Conservation (phyloP, 2,113 vertebrate genomes). For the Marmota monax region DNA sequence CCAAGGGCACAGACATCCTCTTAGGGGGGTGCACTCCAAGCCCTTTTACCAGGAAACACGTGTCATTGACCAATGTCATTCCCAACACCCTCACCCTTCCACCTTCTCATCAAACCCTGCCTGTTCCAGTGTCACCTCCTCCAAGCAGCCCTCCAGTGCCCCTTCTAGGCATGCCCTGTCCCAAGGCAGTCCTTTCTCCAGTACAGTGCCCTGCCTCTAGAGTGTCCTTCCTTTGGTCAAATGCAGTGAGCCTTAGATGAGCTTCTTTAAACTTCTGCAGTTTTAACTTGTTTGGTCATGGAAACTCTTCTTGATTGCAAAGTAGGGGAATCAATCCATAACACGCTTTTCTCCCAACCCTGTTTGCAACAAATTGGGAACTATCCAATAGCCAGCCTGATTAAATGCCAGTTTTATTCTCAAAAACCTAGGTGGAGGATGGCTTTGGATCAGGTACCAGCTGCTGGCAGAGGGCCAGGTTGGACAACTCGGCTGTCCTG, state of each 20-base stretch:
- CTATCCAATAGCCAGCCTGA: background rate
- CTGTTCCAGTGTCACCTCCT: accelerated
- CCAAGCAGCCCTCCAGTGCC: background rate
- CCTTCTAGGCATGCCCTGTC: background rate
- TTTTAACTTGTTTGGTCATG: background rate
- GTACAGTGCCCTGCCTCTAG: background rate
- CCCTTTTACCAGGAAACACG: accelerated
- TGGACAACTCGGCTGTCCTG: background rate
- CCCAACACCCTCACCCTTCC: background rate
- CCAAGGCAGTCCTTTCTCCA: background rate
- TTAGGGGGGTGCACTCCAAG: background rate
- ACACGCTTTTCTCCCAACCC: background rate
- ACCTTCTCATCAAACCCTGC: background rate
- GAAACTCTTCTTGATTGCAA: background rate
- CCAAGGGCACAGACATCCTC: background rate
- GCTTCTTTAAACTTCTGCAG: background rate
- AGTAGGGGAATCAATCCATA: accelerated
- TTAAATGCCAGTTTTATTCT: background rate
- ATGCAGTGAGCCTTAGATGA: background rate
- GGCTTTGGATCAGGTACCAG: background rate
- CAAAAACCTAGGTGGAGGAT: background rate
- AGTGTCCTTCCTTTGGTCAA: background rate
- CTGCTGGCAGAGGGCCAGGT: background rate
- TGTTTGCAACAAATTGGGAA: background rate
- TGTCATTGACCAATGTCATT: accelerated